Conservation (phyloP, 2,888 invertebrate genomes). For the Noctua pronuba region DNA sequence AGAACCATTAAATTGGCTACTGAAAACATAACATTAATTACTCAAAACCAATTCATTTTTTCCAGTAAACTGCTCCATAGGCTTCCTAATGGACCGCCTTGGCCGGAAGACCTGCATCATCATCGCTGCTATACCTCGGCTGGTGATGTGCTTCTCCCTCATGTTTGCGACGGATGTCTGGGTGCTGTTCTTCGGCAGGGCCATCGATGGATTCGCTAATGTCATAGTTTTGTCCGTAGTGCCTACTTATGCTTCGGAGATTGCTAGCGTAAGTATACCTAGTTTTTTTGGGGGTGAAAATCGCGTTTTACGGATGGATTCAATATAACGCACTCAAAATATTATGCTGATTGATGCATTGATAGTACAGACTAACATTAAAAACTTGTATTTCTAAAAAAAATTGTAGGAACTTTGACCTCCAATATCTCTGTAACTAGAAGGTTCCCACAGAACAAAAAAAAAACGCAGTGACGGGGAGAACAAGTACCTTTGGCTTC, state of each 20-base stretch:
- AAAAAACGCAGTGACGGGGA: too few relatives aligned
- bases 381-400: too few relatives aligned
- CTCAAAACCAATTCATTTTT: slow-evolving; percentile 4
- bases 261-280: slow-evolving; percentile 74
- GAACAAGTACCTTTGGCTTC: too few relatives aligned
- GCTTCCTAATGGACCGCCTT: slow-evolving; percentile 62
- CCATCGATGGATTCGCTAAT: slow-evolving; percentile 68
- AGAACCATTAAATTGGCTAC: too few relatives aligned
- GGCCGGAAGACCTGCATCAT: slow-evolving; percentile 70
- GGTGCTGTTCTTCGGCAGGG: slow-evolving; percentile 73
- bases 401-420: too few relatives aligned
- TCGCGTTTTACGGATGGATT: too few relatives aligned
- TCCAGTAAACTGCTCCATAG: slow-evolving; percentile 62
- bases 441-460: too few relatives aligned
- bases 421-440: too few relatives aligned
- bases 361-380: too few relatives aligned
- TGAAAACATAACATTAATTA: not conserved
- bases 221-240: slow-evolving; percentile 67
- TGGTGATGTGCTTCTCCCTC: slow-evolving; percentile 66
- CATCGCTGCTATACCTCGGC: slow-evolving; percentile 67
- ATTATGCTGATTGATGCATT: too few relatives aligned
- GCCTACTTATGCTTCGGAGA: slow-evolving; percentile 78
- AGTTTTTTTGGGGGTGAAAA: too few relatives aligned
- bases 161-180: slow-evolving; percentile 74
- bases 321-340: too few relatives aligned